phyloP scores from a whole-genome alignment of 2,888 invertebrate genomes.

The Sthenelais limicola region DNA sequence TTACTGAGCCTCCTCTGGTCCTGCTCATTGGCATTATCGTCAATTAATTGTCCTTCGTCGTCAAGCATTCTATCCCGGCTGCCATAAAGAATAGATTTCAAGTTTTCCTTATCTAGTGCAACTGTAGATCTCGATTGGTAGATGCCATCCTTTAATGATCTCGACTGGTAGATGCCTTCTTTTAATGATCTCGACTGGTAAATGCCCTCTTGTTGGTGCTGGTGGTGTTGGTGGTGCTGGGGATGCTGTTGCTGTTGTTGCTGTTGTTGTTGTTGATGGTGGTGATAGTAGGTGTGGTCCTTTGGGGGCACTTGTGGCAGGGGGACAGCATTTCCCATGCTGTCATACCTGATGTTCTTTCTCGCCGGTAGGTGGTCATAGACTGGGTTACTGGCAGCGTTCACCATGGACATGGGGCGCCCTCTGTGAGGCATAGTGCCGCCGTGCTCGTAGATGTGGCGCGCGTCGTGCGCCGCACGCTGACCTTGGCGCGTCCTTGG shows the following conservation, averaged over 20 bases:
- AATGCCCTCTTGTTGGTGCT: neutral
- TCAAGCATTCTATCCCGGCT: conserved; percentile 26
- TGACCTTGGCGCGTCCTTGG: conserved; percentile 56
- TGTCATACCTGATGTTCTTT: conserved; percentile 11
- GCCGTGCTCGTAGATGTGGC: conserved; percentile 22
- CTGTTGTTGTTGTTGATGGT: neutral
- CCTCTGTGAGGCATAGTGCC: conserved; percentile 16
- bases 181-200: conserved; percentile 5
- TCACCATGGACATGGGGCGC: neutral
- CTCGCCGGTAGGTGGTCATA: conserved; percentile 30
- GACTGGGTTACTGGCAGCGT: conserved; percentile 28
- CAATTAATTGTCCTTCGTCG: conserved; percentile 13
- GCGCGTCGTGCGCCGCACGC: conserved; percentile 50
- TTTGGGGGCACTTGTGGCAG: conserved; percentile 20
- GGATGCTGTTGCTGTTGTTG: neutral
- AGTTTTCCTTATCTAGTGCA: conserved; percentile 16
- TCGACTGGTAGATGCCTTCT: conserved; percentile 4
- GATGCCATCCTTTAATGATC: neutral
- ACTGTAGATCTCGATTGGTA: neutral
- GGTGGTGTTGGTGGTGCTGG: conserved; percentile 1
- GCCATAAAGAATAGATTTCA: conserved; percentile 29
- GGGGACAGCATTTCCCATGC: conserved; percentile 32
- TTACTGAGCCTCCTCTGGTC: conserved; percentile 32
- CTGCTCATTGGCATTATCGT: conserved; percentile 13
- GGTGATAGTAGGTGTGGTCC: neutral